Conservation (phyloP, 1,140 invertebrate genomes). For the Andrena cerasifolii region DNA sequence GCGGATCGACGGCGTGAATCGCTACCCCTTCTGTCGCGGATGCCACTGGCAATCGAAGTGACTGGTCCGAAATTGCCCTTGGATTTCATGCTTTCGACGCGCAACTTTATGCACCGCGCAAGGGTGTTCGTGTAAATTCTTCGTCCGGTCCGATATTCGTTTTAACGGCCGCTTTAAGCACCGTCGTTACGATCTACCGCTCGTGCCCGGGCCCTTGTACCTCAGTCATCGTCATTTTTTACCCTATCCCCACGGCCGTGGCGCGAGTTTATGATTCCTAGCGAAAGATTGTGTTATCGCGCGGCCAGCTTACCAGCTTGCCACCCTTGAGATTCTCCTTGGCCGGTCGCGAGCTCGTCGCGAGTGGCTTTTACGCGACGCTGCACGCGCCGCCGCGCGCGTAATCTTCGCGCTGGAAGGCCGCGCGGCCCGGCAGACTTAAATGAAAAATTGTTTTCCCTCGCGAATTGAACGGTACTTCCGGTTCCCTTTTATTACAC, state of each 20-base stretch:
- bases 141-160: conserved; percentile 36
- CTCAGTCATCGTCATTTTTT: neutral
- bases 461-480: conserved; percentile 34
- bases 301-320: conserved; percentile 9
- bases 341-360: neutral
- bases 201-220: neutral
- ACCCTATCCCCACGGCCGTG: neutral
- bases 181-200: conserved; percentile 4
- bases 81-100: neutral
- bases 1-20: too few species aligned
- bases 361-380: conserved; percentile 39
- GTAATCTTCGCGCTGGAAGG: conserved; percentile 41
- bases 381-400: conserved; percentile 28
- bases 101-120: neutral
- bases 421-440: neutral
- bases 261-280: conserved; percentile 54
- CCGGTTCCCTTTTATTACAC: conserved; percentile 17
- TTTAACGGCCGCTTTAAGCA: conserved; percentile 45
- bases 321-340: conserved; percentile 24
- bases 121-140: conserved; percentile 34
- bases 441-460: conserved; percentile 55
- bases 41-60: too few species aligned
- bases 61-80: too few species aligned
- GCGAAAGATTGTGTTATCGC: conserved; percentile 51
- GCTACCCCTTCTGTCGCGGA: too few species aligned